Evolutionary conservation across 2,797 vertebrate species (phyloP).

Genomic region (Rhincodon typus): DNA sequence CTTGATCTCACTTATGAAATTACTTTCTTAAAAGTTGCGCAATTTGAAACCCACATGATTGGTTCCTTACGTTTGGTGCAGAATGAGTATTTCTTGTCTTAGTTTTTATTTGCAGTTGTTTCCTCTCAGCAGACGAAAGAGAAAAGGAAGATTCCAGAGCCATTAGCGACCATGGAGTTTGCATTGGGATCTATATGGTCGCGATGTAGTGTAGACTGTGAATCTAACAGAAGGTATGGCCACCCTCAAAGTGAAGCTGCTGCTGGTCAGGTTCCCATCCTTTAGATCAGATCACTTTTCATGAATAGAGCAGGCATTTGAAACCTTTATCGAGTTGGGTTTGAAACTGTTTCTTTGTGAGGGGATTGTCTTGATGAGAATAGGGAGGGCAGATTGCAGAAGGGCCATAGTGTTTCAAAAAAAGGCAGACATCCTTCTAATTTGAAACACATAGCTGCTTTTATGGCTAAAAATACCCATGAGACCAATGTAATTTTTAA

Average conservation of each 20-base stretch:
- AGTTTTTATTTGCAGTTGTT: neutral
- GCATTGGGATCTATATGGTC: neutral
- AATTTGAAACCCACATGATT: neutral
- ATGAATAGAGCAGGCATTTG: neutral
- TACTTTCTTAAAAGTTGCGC: neutral
- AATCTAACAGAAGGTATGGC: neutral
- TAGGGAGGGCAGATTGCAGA: neutral
- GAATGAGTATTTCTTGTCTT: neutral
- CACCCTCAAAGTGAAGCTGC: neutral
- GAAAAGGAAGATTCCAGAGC: neutral
- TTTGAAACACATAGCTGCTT: neutral
- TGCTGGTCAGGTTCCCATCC: neutral
- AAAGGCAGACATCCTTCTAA: neutral
- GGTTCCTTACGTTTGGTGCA: neutral
- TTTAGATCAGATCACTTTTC: neutral
- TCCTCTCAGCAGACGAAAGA: neutral
- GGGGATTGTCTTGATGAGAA: neutral
- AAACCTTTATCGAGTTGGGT: neutral
- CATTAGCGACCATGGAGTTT: neutral
- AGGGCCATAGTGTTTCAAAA: neutral
- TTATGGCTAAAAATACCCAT: neutral
- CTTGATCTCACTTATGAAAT: neutral
- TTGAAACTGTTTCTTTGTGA: neutral
- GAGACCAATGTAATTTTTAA: neutral
- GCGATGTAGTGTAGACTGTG: neutral